Percentiles rank a stretch among this genome's conserved stretches.
These are phyloP conservation scores for Plemyria rubiginata DNA, from an alignment of 2,888 invertebrate genomes.

Conservation along the genomic window DNA sequence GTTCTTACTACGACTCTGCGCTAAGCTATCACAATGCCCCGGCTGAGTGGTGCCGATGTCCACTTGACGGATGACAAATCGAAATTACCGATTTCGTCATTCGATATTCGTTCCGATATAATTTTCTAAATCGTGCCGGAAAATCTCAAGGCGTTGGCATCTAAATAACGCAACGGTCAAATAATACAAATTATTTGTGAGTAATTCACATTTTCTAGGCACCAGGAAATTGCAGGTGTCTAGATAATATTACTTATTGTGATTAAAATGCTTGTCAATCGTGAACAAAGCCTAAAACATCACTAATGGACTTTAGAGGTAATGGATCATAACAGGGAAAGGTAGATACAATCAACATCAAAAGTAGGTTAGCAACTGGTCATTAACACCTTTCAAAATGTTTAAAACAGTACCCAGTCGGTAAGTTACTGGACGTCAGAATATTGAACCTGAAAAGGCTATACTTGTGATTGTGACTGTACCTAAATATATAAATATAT, in stretches of 20 bases:
- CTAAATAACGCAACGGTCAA: conserved; percentile 1
- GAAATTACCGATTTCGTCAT: conserved; percentile 71
- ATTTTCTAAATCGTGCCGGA: conserved; percentile 68
- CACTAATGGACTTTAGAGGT: conserved; percentile 23
- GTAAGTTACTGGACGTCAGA: not conserved
- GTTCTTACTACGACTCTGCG: conserved; percentile 4
- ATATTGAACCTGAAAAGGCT: not conserved
- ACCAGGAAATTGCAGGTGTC: not conserved
- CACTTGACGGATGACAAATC: conserved; percentile 64
- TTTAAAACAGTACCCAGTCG: not conserved
- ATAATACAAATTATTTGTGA: conserved; percentile 1
- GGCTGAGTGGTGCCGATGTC: conserved; percentile 49
- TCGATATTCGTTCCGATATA: conserved; percentile 79
- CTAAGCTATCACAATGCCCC: conserved; percentile 62
- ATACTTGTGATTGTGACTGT: conserved; percentile 1
- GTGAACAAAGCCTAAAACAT: conserved; percentile 23
- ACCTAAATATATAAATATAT: conserved; percentile 59
- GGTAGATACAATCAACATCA: not conserved
- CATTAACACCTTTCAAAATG: not conserved
- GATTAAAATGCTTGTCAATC: conserved; percentile 27
- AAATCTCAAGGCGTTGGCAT: conserved; percentile 52
- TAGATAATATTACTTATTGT: not conserved
- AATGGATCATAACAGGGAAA: not conserved
- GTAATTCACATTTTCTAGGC: not conserved
- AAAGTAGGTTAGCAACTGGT: not conserved